Conservation (phyloP, 64 coral and sea anemone species). For the Montipora capricornis region DNA sequence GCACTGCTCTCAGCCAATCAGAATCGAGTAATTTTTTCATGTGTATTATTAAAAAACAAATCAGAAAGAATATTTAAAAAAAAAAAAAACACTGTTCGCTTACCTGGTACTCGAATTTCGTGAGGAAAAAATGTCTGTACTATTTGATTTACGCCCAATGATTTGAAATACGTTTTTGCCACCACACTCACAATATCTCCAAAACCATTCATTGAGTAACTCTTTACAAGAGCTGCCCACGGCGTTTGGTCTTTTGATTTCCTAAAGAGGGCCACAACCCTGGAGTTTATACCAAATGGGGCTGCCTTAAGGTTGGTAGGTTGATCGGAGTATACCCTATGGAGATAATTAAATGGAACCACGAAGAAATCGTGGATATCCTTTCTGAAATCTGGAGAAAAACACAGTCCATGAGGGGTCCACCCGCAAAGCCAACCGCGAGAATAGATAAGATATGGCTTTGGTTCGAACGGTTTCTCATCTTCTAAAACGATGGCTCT, state of each 20-base stretch:
- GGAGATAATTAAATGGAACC: not conserved
- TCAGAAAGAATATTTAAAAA: not conserved
- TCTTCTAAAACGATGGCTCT: not conserved
- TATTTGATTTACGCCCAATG: not conserved
- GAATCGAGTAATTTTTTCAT: too few species aligned
- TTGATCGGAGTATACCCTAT: not conserved
- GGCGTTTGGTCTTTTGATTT: not conserved
- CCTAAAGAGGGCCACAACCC: not conserved
- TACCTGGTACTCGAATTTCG: not conserved
- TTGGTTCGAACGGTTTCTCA: not conserved
- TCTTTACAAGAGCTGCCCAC: not conserved
- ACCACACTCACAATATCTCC: not conserved
- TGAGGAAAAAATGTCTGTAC: not conserved
- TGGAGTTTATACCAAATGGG: not conserved
- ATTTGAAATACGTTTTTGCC: not conserved
- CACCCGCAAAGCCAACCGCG: constrained; percentile 1
- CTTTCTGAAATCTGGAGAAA: not conserved
- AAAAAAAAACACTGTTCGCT: not conserved
- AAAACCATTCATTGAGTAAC: not conserved
- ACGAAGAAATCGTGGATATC: constrained; percentile 19
- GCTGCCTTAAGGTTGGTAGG: not conserved
- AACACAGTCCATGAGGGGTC: constrained; percentile 28
- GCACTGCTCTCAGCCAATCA: too few species aligned
- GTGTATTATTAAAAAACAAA: too few species aligned
- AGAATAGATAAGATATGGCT: not conserved